Base-by-base conservation (phyloP, 2,888 invertebrate species). In the Platypus cylindrus region DNA sequence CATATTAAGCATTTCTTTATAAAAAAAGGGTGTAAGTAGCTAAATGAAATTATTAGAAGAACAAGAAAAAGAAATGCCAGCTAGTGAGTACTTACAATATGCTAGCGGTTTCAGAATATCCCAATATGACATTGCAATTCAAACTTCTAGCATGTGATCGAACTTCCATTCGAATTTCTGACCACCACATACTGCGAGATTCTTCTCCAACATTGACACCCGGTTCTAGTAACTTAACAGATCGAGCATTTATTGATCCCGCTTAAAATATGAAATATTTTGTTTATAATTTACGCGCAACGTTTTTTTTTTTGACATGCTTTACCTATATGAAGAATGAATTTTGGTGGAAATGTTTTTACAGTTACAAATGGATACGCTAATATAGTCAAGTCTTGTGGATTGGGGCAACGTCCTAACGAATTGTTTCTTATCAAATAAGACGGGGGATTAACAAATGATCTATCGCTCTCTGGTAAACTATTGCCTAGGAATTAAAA, bases 321-420 rank as follows among this genome's bases (percentile, higher is more conserved):
- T 20, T 40, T 44, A 81, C 87, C 94, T 47, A 94, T 71, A 57
- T 87, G 85, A 12, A 82, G 68, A 47, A 95, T 78, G 53, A 94
- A 90, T 8, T 87, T 90, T 1, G 77, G 67, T 4, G 94, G 93
- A 60, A 86, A 91, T 49, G 83, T 83, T 0, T 81, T 74, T 71
- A 95, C 80, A 1, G 95, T 95, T 33, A 97, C 69, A 59, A 97
- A 94, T 0, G 95, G 95, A 61, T 91, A 95, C 55, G 95, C 95
- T 56, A 91, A 62, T 76, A 91, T 79, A 44, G 91, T 90, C 49
- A 90, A 66, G 52, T 77, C 78, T 43, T 84, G 83, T 49, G 78
- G 77, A 54, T 79, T 79, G 64, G 78, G 68, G 2, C 75, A 71
- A 23, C 78, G 69, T 38, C 75, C 59, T 40, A 74, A 68, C 30